Percentiles rank a stretch among this genome's conserved stretches.
phyloP scores from a whole-genome alignment of 2,113 vertebrate species.

The Solea solea region DNA sequence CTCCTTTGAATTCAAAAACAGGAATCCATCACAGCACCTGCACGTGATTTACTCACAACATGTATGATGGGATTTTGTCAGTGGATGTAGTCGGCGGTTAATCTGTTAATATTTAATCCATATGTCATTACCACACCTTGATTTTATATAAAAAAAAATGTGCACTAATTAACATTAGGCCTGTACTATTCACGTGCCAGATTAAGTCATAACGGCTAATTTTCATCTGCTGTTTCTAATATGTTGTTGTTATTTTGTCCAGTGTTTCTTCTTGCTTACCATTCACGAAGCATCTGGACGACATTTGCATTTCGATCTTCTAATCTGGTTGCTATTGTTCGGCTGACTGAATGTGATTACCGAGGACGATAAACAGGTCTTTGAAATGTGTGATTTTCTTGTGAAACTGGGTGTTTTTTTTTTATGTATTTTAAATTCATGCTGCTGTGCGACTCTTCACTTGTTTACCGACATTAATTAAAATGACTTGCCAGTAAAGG shows the following conservation, averaged over 20 bases:
- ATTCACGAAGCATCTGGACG: neutral
- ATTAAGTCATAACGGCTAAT: neutral
- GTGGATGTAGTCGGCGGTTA: too few species aligned
- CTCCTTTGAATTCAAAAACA: too few species aligned
- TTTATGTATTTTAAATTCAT: neutral
- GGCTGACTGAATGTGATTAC: neutral
- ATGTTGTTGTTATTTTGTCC: neutral
- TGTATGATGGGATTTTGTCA: too few species aligned
- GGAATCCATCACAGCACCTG: too few species aligned
- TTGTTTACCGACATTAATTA: neutral
- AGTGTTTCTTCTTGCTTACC: too few species aligned
- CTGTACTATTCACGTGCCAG: neutral
- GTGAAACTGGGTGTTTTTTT: neutral
- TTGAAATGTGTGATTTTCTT: neutral
- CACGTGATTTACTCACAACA: too few species aligned
- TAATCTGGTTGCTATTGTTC: neutral
- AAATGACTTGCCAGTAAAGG: constrained; percentile 12
- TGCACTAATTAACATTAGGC: neutral
- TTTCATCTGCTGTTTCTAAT: neutral
- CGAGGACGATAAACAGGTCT: neutral
- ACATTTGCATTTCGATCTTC: neutral
- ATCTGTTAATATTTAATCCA: too few species aligned
- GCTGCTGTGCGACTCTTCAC: neutral
- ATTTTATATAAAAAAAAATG: too few species aligned
- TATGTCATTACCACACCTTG: too few species aligned